phyloP scores from a whole-genome alignment of 1,140 invertebrate genomes.

The Charaxes varanes region DNA sequence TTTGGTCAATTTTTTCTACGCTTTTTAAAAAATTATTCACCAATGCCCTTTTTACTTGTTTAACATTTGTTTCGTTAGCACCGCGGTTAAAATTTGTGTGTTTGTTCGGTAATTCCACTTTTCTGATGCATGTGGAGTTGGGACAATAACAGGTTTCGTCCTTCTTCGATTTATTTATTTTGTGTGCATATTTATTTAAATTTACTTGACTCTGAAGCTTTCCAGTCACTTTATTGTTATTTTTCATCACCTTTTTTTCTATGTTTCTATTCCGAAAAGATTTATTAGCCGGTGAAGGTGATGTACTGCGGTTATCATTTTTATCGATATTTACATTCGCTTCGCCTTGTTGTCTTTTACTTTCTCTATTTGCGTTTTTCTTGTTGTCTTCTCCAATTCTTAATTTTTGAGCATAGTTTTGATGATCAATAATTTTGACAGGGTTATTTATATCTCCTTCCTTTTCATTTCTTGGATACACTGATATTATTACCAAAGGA shows the following conservation, averaged over 20 bases:
- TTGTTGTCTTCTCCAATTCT: not conserved
- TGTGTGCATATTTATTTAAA: not conserved
- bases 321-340: conserved; percentile 1
- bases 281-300: conserved; percentile 16
- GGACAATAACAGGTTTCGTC: conserved; percentile 1
- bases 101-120: conserved; percentile 6
- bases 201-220: not conserved
- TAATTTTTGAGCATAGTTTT: conserved; percentile 5
- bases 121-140: not conserved
- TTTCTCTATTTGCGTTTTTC: not conserved
- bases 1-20: conserved; percentile 7
- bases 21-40: conserved; percentile 33
- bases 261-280: conserved; percentile 1
- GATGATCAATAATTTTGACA: conserved; percentile 16
- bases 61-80: conserved; percentile 9
- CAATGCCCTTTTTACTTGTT: conserved; percentile 37
- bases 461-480: conserved; percentile 43
- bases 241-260: not conserved
- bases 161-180: not conserved
- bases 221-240: not conserved
- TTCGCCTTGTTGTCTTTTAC: conserved; percentile 6
- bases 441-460: conserved; percentile 19
- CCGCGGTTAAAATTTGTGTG: not conserved
- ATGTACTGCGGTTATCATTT: conserved; percentile 14
- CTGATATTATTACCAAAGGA: conserved; percentile 59